phyloP scores from a whole-genome alignment of 2,888 invertebrate genomes.

The Caenorhabditis panamensis region DNA sequence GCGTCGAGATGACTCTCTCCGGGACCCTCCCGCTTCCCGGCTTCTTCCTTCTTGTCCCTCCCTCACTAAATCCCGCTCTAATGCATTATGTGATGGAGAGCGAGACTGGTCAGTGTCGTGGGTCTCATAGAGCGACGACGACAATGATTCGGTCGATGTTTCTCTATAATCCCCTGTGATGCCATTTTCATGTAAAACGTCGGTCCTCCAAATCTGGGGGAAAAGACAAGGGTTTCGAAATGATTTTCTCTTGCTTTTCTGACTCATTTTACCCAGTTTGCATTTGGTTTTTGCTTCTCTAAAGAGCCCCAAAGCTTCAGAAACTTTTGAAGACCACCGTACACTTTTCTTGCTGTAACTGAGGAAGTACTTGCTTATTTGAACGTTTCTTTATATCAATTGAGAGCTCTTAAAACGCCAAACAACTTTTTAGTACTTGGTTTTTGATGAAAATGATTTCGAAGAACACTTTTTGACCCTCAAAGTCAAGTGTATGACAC shows the following conservation, averaged over 20 bases:
- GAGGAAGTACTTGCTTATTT: too few species aligned
- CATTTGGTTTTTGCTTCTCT: too few species aligned
- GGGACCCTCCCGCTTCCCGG: constrained; percentile 23
- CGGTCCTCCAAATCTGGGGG: constrained; percentile 12
- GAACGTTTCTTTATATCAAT: too few species aligned
- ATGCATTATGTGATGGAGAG: constrained; percentile 51
- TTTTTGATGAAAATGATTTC: too few species aligned
- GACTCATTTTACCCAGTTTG: neutral
- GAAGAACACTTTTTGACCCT: too few species aligned
- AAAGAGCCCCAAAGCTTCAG: too few species aligned
- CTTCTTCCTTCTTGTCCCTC: constrained; percentile 20
- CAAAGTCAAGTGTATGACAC: too few species aligned
- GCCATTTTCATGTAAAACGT: constrained; percentile 37
- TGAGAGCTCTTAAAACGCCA: too few species aligned
- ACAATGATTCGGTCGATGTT: constrained; percentile 8
- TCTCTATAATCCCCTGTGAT: constrained; percentile 46
- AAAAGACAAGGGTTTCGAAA: constrained; percentile 23
- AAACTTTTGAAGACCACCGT: too few species aligned
- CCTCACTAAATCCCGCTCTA: constrained; percentile 39
- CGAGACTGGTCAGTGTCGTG: constrained; percentile 27
- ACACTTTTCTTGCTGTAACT: too few species aligned
- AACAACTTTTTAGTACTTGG: too few species aligned
- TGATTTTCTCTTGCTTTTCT: constrained; percentile 3
- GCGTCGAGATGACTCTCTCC: constrained; percentile 13
- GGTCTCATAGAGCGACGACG: neutral